Evolutionary conservation across 2,888 invertebrate species (phyloP).

Genomic region (Thymelicus sylvestris): DNA sequence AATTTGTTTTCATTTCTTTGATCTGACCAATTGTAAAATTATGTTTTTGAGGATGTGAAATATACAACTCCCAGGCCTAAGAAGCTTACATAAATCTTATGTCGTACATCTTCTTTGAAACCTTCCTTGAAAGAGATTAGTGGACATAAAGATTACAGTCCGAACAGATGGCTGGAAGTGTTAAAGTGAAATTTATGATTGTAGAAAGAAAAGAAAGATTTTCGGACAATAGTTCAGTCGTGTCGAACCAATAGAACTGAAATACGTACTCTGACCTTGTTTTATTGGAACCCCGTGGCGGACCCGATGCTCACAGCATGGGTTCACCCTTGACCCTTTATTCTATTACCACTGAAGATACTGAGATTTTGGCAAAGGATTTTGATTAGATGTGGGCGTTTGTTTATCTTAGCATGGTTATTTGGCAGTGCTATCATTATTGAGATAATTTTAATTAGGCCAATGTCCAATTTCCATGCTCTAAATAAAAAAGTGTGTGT

Average conservation of each 20-base stretch:
- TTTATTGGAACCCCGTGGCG: slow-evolving; percentile 33
- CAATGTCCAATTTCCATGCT: too few relatives aligned
- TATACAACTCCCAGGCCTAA: too few relatives aligned
- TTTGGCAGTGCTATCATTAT: neutral
- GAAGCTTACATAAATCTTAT: too few relatives aligned
- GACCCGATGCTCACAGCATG: slow-evolving; percentile 36
- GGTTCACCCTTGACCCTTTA: slow-evolving; percentile 41
- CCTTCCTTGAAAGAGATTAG: neutral
- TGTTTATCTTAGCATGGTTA: slow-evolving; percentile 15
- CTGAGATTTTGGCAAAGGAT: slow-evolving; percentile 21
- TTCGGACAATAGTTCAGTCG: neutral
- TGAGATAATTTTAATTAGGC: too few relatives aligned
- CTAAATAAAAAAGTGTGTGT: too few relatives aligned
- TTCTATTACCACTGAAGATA: slow-evolving; percentile 20
- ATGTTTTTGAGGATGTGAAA: too few relatives aligned
- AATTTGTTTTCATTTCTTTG: too few relatives aligned
- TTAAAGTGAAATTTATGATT: slow-evolving; percentile 6
- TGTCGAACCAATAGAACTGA: slow-evolving; percentile 11
- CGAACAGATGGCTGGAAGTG: neutral
- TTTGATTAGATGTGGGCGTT: neutral
- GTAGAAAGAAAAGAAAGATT: neutral
- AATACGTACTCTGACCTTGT: slow-evolving; percentile 23
- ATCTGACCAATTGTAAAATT: too few relatives aligned
- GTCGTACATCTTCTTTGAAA: neutral
- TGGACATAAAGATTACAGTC: neutral